A percentile compares a stretch with the other conserved stretches of the same genome.
Conservation (phyloP, 1,140 invertebrate species). For the Maconellicoccus hirsutus region DNA sequence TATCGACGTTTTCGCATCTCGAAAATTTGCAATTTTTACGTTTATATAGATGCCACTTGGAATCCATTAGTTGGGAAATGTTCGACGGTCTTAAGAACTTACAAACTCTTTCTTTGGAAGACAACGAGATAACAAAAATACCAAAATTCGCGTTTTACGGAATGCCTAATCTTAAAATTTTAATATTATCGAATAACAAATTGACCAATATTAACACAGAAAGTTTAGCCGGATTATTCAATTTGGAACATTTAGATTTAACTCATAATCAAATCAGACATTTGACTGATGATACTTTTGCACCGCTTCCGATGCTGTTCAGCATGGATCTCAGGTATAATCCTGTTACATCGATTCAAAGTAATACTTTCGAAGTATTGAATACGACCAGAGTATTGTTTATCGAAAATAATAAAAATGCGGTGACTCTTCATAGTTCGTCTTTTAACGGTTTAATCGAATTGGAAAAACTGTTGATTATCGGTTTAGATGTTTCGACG, state of each 20-base stretch:
- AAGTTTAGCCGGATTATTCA: conserved; percentile 49
- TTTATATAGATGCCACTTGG: conserved; percentile 45
- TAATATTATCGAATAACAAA: conserved; percentile 51
- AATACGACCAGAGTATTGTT: conserved; percentile 49
- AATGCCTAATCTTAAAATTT: conserved; percentile 44
- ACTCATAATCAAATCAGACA: conserved; percentile 51
- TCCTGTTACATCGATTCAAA: conserved; percentile 50
- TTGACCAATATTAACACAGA: conserved; percentile 49
- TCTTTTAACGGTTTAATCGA: conserved; percentile 48
- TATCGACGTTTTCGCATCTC: conserved; percentile 44
- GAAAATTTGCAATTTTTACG: conserved; percentile 43
- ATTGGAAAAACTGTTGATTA: conserved; percentile 41
- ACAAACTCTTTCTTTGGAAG: conserved; percentile 47
- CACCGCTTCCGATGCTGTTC: conserved; percentile 50
- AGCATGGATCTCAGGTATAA: conserved; percentile 49
- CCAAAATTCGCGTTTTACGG: conserved; percentile 57
- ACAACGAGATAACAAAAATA: conserved; percentile 48
- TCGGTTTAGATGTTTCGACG: conserved; percentile 42
- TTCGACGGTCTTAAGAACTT: conserved; percentile 49
- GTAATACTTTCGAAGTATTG: conserved; percentile 43
- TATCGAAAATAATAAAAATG: conserved; percentile 42
- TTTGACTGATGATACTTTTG: conserved; percentile 54
- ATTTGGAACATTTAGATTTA: conserved; percentile 50
- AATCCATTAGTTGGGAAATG: conserved; percentile 54
- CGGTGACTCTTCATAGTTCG: conserved; percentile 39